Conservation (phyloP, 2,888 invertebrate species). For the Drosophila nigricruria region DNA sequence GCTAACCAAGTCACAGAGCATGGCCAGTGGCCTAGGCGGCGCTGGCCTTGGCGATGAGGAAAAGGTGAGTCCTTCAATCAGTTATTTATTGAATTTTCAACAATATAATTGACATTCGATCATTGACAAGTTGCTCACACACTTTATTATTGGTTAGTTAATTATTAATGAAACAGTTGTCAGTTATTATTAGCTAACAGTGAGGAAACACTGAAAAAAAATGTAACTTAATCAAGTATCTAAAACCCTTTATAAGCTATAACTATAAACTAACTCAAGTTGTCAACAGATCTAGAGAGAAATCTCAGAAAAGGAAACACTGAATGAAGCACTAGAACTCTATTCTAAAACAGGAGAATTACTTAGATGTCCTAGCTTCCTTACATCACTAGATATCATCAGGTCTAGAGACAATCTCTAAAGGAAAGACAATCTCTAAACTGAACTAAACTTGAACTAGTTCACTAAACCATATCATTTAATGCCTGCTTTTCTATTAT, state of each 20-base stretch:
- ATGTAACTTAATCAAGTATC: background rate
- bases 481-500: too few species aligned
- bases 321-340: too few species aligned
- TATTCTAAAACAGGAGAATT: too few species aligned
- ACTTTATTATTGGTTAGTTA: background rate
- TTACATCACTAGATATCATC: too few species aligned
- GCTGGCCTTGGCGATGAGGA: slow-evolving; percentile 77
- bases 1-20: slow-evolving; percentile 83
- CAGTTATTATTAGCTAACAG: background rate
- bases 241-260: background rate
- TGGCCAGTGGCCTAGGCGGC: slow-evolving; percentile 52
- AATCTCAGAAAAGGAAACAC: too few species aligned
- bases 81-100: background rate
- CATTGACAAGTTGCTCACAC: too few species aligned
- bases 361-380: too few species aligned
- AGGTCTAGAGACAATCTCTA: too few species aligned
- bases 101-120: background rate
- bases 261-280: background rate
- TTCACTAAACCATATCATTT: background rate
- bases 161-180: background rate
- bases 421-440: too few species aligned
- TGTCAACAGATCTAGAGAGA: too few species aligned
- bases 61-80: slow-evolving; percentile 57
- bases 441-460: too few species aligned
- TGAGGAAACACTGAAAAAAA: background rate